These are phyloP conservation scores for Rhogogaster chlorosoma DNA, from an alignment of 2,888 invertebrate species.

Conservation along the genomic window DNA sequence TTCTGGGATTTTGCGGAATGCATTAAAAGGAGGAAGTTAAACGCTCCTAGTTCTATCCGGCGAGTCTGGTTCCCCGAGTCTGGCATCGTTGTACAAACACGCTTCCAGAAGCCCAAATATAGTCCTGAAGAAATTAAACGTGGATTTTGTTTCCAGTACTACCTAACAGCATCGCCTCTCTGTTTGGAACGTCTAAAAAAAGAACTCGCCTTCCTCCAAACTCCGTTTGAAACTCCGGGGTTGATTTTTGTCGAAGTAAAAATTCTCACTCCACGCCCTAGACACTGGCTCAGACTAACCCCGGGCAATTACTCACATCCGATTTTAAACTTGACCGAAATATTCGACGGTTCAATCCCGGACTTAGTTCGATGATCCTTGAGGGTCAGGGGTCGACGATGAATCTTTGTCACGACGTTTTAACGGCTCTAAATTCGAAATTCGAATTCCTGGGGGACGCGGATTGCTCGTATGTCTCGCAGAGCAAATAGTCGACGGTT, in stretches of 20 bases:
- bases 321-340: not conserved
- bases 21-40: not conserved
- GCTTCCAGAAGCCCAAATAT: constrained; percentile 26
- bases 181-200: constrained; percentile 34
- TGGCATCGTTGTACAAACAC: constrained; percentile 35
- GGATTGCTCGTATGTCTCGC: not conserved
- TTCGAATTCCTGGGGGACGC: not conserved
- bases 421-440: not conserved
- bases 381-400: not conserved
- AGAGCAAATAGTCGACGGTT: not conserved
- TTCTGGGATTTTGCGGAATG: not conserved
- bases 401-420: not conserved
- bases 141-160: constrained; percentile 31
- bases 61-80: not conserved
- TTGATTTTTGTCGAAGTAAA: constrained; percentile 8
- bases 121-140: constrained; percentile 33
- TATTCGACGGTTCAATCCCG: constrained; percentile 9
- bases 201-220: not conserved
- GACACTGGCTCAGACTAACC: not conserved
- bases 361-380: not conserved
- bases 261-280: not conserved
- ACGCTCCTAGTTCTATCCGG: constrained; percentile 1
- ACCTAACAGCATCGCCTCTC: not conserved
- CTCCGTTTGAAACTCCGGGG: not conserved
- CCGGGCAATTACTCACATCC: constrained; percentile 19